Evolutionary conservation across 2,888 invertebrate species (phyloP), one percentile per base, ranked within the genome.

Genomic region (Callyntrura sp.): DNA sequence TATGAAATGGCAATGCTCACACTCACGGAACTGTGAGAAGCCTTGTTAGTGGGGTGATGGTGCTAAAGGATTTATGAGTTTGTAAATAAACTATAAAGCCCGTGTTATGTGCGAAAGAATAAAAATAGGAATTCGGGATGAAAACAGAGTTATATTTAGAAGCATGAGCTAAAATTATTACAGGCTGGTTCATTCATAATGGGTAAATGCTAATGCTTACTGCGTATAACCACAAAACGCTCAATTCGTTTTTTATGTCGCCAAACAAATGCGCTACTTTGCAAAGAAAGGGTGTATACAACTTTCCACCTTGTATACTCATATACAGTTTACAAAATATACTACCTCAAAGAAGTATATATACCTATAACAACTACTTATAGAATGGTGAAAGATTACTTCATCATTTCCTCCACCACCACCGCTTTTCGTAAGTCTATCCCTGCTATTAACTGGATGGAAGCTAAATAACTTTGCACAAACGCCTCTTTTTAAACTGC

Each of bases 11-110:
- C 20, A 60, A 60, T 23, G 20, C 23, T 23, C 8, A 23, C 20
- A 23, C 3, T 5, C 5, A 60, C 23, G 57, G 57, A 2, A 14
- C 51, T 5, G n/a, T 55, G 9, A 51, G 51, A 51, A 51, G 51
- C n/a, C n/a, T n/a, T 51, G 51, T 35, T 35, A 51, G 5, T 51
- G 25, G 25, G 14, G 28, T 0, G 11, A 25, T 9, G 45, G 1
- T 55, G 51, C 35, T 28, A n/a, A 45, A 81, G 57, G 81, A 90
- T 85, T 90, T 90, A 90, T 90, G 81, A 51, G 62, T 35, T 81
- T 43, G 35, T 55, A 90, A 90, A 90, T 90, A 82, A 86, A 90
- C 90, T 86, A 62, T 90, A 85, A 86, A 90, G 90, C 85, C 85
- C 90, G 90, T 79, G 82, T 60, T 78, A 70, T 8, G 57, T 51